Evolutionary conservation across 2,113 vertebrate genomes (phyloP), one percentile per base, ranked within the genome.

Genomic region (Campylorhamphus procurvoides): DNA sequence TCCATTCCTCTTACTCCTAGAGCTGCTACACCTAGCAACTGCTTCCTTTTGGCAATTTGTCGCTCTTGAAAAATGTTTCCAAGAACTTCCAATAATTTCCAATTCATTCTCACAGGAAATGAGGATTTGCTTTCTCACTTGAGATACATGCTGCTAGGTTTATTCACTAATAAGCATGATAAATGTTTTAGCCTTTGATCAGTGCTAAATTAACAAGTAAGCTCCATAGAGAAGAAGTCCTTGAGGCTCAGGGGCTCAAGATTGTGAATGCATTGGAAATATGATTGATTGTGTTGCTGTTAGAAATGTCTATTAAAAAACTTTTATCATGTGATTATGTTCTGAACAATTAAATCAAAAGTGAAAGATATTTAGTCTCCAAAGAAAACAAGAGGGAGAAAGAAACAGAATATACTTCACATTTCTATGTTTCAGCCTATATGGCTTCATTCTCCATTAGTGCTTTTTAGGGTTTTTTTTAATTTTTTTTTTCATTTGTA

Each of bases 161-260:
- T 98, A 98, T 98, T 98, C 98, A 97, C 98, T 98, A 98, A 98
- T 98, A 98, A 98, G 98, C 98, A 98, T 98, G 98, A 98, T 98
- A 98, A 98, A 98, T 98, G 98, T 98, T 98, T 98, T 98, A 98
- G 97, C 97, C 98, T 98, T 98, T 98, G 98, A 98, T 98, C 98
- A 98, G 97, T 98, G 97, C 97, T 98, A 98, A 98, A 98, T 98
- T 98, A 98, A 98, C 98, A 98, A 98, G 98, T 98, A 98, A 98
- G 98, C 97, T 98, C 94, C 96, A 96, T 53, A 98, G 97, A 95
- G 98, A 97, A 98, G 97, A 97, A 98, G 91, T 96, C 98, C 98
- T 98, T 98, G 97, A 98, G 97, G 97, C 98, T 98, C 98, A 97
- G 96, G 97, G 97, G 95, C 98, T 98, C 96, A 97, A 97, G 97